These are phyloP conservation scores for Ypsolopha sequella DNA, from an alignment of 2,888 invertebrate genomes.

Conservation along the genomic window DNA sequence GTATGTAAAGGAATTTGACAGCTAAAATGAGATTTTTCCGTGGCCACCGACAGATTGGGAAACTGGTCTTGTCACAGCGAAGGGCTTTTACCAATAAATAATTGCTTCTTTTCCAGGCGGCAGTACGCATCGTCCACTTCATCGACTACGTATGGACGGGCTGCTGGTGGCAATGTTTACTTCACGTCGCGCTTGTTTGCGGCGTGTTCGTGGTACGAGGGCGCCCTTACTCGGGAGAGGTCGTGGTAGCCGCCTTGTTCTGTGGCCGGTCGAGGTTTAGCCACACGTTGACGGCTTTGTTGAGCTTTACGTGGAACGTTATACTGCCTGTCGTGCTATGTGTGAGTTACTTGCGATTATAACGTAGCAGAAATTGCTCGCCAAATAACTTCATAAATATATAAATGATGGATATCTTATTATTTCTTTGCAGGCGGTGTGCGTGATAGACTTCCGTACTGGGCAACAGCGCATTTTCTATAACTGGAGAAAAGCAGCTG, in stretches of 20 bases:
- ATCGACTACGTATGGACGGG: constrained; percentile 88
- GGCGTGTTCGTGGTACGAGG: constrained; percentile 91
- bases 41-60: background rate
- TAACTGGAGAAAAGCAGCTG: constrained; percentile 47
- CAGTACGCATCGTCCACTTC: constrained; percentile 86
- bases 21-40: no score
- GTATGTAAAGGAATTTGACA: no score
- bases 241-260: constrained; percentile 62
- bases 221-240: constrained; percentile 86
- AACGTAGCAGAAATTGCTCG: background rate
- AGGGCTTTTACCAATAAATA: background rate
- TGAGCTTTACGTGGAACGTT: constrained; percentile 91
- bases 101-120: constrained; percentile 60
- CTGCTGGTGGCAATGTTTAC: constrained; percentile 87
- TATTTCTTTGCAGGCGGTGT: constrained; percentile 43
- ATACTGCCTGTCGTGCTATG: constrained; percentile 85
- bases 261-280: constrained; percentile 35
- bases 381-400: background rate
- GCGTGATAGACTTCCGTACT: constrained; percentile 60
- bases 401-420: background rate
- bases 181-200: constrained; percentile 81
- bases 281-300: constrained; percentile 73
- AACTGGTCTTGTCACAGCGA: background rate
- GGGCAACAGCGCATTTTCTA: constrained; percentile 58
- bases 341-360: constrained; percentile 58